These are phyloP conservation scores for Deroplatys truncata DNA, from an alignment of 2,888 invertebrate species.

Conservation along the genomic window DNA sequence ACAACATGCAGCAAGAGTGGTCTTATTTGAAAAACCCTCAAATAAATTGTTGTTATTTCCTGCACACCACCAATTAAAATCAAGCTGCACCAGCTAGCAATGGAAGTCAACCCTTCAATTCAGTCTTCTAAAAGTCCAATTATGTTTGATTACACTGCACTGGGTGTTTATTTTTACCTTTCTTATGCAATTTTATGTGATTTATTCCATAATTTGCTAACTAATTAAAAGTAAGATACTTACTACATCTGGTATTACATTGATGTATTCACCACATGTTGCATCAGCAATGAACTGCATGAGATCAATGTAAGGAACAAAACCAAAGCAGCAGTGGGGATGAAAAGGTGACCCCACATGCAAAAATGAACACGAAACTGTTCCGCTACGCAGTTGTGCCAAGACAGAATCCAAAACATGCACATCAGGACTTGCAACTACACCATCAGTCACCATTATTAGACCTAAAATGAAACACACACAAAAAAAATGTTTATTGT, in stretches of 20 bases:
- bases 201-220: too few species aligned
- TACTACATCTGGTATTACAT: slow-evolving; percentile 51
- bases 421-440: slow-evolving; percentile 66
- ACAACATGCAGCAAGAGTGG: too few species aligned
- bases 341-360: slow-evolving; percentile 64
- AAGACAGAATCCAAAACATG: slow-evolving; percentile 66
- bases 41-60: too few species aligned
- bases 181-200: too few species aligned
- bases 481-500: slow-evolving; percentile 4
- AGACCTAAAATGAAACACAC: slow-evolving; percentile 53
- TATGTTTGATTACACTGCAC: too few species aligned
- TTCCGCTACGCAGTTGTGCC: slow-evolving; percentile 66
- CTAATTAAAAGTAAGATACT: slow-evolving; percentile 33
- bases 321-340: slow-evolving; percentile 62
- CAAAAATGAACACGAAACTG: slow-evolving; percentile 70
- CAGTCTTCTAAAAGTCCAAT: too few species aligned
- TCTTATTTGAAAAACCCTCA: too few species aligned
- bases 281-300: slow-evolving; percentile 70
- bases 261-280: slow-evolving; percentile 67
- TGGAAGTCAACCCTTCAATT: too few species aligned
- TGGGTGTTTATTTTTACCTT: too few species aligned
- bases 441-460: slow-evolving; percentile 70
- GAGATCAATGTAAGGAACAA: slow-evolving; percentile 68
- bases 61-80: too few species aligned
- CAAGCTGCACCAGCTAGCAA: too few species aligned